Percentiles rank a stretch among this genome's conserved stretches.
Conservation (phyloP, 1,140 invertebrate genomes). For the Platyura marginata region DNA sequence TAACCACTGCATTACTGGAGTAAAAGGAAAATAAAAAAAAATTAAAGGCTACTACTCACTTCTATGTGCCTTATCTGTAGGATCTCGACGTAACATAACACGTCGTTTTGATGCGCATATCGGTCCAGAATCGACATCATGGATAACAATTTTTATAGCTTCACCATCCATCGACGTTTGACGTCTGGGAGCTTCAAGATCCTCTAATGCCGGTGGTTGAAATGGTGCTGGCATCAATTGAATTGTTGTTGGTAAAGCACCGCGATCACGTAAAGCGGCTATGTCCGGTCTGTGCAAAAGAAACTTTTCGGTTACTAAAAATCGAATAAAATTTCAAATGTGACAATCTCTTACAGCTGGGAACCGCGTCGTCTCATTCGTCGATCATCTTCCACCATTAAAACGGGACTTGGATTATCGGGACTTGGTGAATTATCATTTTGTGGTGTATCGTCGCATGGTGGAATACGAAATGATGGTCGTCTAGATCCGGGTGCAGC, state of each 20-base stretch:
- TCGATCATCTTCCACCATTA: conserved; percentile 49
- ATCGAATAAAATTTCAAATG: background rate
- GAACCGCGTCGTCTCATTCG: conserved; percentile 53
- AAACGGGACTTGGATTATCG: conserved; percentile 23
- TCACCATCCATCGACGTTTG: conserved; percentile 77
- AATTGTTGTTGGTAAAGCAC: conserved; percentile 26
- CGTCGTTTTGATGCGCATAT: conserved; percentile 46
- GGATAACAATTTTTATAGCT: conserved; percentile 81
- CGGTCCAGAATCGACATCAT: conserved; percentile 63
- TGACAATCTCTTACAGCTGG: conserved; percentile 44
- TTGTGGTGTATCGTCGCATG: conserved; percentile 31
- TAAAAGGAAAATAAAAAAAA: background rate
- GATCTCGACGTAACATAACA: conserved; percentile 55
- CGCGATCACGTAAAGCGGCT: conserved; percentile 39
- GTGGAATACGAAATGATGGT: conserved; percentile 43
- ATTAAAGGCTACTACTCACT: conserved; percentile 40
- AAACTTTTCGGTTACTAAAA: background rate
- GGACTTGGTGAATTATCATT: conserved; percentile 31
- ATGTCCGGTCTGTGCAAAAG: conserved; percentile 44
- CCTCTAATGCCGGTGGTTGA: conserved; percentile 31
- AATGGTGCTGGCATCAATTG: conserved; percentile 32
- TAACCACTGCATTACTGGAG: background rate
- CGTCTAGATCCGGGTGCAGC: conserved; percentile 29
- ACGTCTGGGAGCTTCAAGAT: conserved; percentile 37
- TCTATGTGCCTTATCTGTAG: conserved; percentile 66